Evolutionary conservation across 2,113 vertebrate species (phyloP).

Genomic region (Oncorhynchus nerka): DNA sequence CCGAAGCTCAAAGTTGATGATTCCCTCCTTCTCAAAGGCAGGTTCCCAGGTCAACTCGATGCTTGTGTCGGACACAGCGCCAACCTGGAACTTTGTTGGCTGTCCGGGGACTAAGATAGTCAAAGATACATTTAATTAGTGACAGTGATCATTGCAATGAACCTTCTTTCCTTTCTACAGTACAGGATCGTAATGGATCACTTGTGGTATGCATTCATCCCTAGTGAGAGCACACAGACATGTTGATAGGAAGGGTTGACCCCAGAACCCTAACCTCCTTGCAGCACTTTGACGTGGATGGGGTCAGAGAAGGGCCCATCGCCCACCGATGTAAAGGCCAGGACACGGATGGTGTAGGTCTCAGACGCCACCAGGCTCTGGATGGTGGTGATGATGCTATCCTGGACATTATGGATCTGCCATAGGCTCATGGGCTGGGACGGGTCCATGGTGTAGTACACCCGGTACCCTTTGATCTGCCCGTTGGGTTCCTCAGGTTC

Average conservation of each 20-base stretch:
- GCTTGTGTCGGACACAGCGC: constrained; percentile 89
- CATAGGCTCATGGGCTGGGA: constrained; percentile 87
- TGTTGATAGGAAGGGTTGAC: background rate
- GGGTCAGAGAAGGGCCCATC: constrained; percentile 95
- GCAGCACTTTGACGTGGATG: constrained; percentile 94
- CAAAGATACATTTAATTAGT: background rate
- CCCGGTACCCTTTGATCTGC: constrained; percentile 91
- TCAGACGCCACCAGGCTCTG: constrained; percentile 88
- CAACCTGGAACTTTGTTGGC: constrained; percentile 91
- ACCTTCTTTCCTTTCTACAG: too few relatives aligned
- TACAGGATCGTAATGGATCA: too few relatives aligned
- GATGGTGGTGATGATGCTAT: constrained; percentile 93
- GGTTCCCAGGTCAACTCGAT: constrained; percentile 90
- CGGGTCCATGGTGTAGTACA: constrained; percentile 96
- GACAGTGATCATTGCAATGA: background rate
- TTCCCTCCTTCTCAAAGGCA: constrained; percentile 87
- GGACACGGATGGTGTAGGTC: constrained; percentile 91
- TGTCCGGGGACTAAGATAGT: constrained; percentile 86
- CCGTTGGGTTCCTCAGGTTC: constrained; percentile 97
- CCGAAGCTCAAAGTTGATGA: constrained; percentile 89
- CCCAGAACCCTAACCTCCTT: constrained; percentile 82
- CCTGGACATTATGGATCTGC: constrained; percentile 96
- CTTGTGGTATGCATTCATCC: too few relatives aligned
- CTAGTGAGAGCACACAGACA: too few relatives aligned
- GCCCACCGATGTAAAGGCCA: constrained; percentile 96